Evolutionary conservation across 2,797 vertebrate species (phyloP), one percentile per base, ranked within the genome.

Genomic region (Mionectes olivaceus): DNA sequence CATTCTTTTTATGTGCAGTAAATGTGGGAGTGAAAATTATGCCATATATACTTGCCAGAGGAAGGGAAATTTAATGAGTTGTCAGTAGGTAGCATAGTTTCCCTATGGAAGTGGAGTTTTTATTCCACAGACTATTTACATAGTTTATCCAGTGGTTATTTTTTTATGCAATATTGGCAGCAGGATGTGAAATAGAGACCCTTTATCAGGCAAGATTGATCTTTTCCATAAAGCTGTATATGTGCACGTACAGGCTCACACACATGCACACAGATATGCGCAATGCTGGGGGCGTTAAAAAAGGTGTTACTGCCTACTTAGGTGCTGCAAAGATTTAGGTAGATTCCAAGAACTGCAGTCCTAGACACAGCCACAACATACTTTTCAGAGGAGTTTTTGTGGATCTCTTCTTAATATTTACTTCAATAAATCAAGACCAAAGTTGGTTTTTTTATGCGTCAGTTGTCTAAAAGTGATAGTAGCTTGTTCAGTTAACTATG

Each of bases 371-470:
- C 24, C 25, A 59, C 8, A 2, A 2, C 13, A 7, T 14, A 3
- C 8, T 60, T 81, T 46, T 52, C 6, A 2, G 23, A 18, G 12
- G 4, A 10, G 1, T 2, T 60, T 59, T 67, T 81, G 7, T 68
- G 30, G 2, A 6, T 57, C 19, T 47, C 3, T 33, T 93, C 37
- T n/a, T 77, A 35, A 5, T 67, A 43, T 37, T 59, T 73, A 7
- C 35, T 52, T 64, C 55, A 60, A 22, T 16, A 35, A 0, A 1
- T 70, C 3, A 6, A 64, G 37, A 59, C 5, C 0, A 0, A 70
- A 52, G 18, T 39, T 41, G 19, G 85, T 73, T 79, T 87, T 73
- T 63, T 50, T 59, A 1, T 65, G 16, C 12, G 5, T 25, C 1
- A 0, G 5, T 53, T 67, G 5, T 70, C 53, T 74, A n/a, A 56